Conservation (phyloP, 2,888 invertebrate species). For the Drosophila rellima region DNA sequence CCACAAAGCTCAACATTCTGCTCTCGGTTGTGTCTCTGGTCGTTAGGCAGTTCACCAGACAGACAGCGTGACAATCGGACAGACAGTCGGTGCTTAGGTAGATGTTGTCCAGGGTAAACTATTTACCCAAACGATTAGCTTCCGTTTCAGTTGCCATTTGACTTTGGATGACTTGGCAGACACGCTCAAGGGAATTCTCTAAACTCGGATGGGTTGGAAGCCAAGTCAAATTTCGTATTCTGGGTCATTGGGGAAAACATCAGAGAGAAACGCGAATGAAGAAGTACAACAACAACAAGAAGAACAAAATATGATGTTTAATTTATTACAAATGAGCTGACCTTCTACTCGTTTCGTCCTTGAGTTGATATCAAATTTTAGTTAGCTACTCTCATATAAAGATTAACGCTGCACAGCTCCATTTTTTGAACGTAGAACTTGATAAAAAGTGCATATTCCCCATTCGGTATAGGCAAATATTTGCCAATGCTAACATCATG, state of each 20-base stretch:
- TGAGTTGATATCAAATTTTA: constrained; percentile 28
- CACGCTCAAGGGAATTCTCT: constrained; percentile 61
- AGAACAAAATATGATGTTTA: constrained; percentile 46
- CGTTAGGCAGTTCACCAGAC: constrained; percentile 38
- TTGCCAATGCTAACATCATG: background rate
- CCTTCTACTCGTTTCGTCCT: constrained; percentile 15
- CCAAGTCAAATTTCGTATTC: constrained; percentile 56
- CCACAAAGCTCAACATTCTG: constrained; percentile 57
- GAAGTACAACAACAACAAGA: constrained; percentile 21
- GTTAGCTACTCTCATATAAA: background rate
- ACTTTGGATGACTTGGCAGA: constrained; percentile 60
- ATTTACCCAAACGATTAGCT: constrained; percentile 79
- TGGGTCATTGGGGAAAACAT: constrained; percentile 70
- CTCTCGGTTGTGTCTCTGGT: constrained; percentile 15
- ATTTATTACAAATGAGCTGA: constrained; percentile 65
- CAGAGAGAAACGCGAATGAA: constrained; percentile 4
- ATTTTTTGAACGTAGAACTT: background rate
- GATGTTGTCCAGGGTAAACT: constrained; percentile 45
- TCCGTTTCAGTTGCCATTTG: constrained; percentile 62
- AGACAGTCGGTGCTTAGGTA: constrained; percentile 32
- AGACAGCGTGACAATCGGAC: background rate
- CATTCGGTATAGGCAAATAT: constrained; percentile 20
- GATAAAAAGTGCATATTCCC: constrained; percentile 18
- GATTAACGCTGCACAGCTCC: rapidly evolving
- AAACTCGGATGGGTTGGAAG: constrained; percentile 35